These are phyloP conservation scores for Lycodopsis pacificus DNA, from an alignment of 2,797 vertebrate species.

Conservation along the genomic window DNA sequence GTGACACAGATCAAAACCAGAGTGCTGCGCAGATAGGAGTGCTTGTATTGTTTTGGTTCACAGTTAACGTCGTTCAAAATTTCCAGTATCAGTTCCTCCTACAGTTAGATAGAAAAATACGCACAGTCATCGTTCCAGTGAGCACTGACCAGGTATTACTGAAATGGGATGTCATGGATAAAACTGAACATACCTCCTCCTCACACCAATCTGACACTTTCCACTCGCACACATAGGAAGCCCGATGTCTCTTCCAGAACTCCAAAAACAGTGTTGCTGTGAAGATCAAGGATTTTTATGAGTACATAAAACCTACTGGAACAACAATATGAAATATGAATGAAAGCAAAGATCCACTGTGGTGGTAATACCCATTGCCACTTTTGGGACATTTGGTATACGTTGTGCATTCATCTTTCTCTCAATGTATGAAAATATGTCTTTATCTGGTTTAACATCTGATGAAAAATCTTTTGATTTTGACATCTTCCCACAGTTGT, in stretches of 20 bases:
- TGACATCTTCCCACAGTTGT: neutral
- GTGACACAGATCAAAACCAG: constrained; percentile 86
- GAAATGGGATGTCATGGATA: constrained; percentile 4
- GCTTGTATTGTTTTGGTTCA: constrained; percentile 74
- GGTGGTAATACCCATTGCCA: neutral
- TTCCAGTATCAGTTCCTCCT: constrained; percentile 93
- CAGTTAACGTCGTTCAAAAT: constrained; percentile 85
- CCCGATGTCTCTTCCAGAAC: constrained; percentile 93
- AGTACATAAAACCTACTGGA: neutral
- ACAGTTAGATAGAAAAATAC: constrained; percentile 5
- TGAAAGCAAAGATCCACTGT: neutral
- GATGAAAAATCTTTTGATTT: neutral
- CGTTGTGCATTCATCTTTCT: constrained; percentile 5
- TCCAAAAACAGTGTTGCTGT: constrained; percentile 95
- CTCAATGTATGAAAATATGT: neutral
- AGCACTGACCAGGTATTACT: neutral
- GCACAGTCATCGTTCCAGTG: neutral
- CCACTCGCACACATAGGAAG: constrained; percentile 87
- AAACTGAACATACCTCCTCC: constrained; percentile 87
- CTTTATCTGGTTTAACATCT: neutral
- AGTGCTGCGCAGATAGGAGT: constrained; percentile 89
- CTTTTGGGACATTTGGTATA: neutral
- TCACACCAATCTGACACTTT: constrained; percentile 93
- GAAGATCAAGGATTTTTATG: constrained; percentile 24
- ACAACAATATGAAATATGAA: neutral